A percentile compares a stretch with the other conserved stretches of the same genome.
Conservation (phyloP, 2,888 invertebrate genomes). For the Cybosia mesomella region DNA sequence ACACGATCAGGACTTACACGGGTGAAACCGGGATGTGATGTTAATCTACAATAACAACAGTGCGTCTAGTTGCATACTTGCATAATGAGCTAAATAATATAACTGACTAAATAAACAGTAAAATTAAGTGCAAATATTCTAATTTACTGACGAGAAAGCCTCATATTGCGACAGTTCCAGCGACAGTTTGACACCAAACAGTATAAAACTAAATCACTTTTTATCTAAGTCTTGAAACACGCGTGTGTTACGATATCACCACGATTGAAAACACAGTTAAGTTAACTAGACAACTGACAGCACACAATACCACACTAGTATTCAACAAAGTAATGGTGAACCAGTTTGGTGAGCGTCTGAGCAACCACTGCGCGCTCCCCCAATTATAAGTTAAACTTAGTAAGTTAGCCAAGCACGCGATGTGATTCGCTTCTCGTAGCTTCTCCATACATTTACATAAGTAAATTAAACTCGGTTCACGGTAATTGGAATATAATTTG, state of each 20-base stretch:
- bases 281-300: background rate
- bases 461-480: slow-evolving; percentile 52
- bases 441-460: slow-evolving; percentile 49
- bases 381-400: slow-evolving; percentile 38
- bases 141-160: slow-evolving; percentile 29
- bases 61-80: background rate
- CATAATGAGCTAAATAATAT: background rate
- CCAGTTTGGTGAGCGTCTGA: slow-evolving; percentile 21
- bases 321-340: slow-evolving; percentile 18
- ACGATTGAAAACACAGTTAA: background rate
- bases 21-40: no score
- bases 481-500: slow-evolving; percentile 52
- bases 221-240: background rate
- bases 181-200: background rate
- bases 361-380: slow-evolving; percentile 40
- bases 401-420: slow-evolving; percentile 23
- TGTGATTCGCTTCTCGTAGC: slow-evolving; percentile 11
- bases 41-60: background rate
- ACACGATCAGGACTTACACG: no score
- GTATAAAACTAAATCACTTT: background rate
- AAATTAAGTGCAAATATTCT: background rate
- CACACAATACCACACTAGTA: background rate
- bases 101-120: background rate
- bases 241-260: background rate
- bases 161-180: slow-evolving; percentile 19